Evolutionary conservation across 2,797 vertebrate genomes (phyloP), one percentile per base, ranked within the genome.

Genomic region (Monodelphis domestica): DNA sequence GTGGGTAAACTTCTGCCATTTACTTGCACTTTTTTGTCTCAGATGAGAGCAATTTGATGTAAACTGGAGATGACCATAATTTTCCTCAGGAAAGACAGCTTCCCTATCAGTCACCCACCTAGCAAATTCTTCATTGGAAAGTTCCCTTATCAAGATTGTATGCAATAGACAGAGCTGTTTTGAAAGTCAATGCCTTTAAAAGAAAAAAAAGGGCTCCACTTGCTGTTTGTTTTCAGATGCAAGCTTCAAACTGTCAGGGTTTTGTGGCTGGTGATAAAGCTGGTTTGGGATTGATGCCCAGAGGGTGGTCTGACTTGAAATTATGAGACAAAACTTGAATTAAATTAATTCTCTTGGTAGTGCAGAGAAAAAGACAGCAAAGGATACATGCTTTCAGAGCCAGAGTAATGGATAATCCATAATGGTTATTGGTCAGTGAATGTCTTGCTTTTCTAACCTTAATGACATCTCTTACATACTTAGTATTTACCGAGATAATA

Each of bases 251-350:
- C 97, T 97, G 98, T 98, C 98, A 98, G 94, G 97, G 91, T 98
- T 98, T 97, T 98, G 96, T 97, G 98, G 97, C 91, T 96, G 91
- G 97, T 98, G 97, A 98, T 98, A 98, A 98, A 98, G 89, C 94
- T 90, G 28, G 88, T 91, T 95, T 95, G 92, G 57, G 92, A 98
- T n/a, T 97, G 97, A 98, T 98, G 98, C 97, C 97, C 93, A 95
- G 96, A 97, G 94, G 94, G 97, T 89, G 92, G 92, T 94, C 96
- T 98, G 97, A 96, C 91, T 95, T 94, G 91, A 98, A 98, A 98
- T 98, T 98, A 97, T 51, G 91, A 98, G 93, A 89, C 54, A 98
- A 98, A 97, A 89, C 90, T 97, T 98, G 97, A 97, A 97, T 98
- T 97, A 96, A 97, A 96, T 97, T 96, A 96, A 97, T 98, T 98